A percentile compares a stretch with the other conserved stretches of the same genome.
Evolutionary conservation across 1,140 invertebrate species (phyloP).

Genomic region (Cheumatopsyche charites): DNA sequence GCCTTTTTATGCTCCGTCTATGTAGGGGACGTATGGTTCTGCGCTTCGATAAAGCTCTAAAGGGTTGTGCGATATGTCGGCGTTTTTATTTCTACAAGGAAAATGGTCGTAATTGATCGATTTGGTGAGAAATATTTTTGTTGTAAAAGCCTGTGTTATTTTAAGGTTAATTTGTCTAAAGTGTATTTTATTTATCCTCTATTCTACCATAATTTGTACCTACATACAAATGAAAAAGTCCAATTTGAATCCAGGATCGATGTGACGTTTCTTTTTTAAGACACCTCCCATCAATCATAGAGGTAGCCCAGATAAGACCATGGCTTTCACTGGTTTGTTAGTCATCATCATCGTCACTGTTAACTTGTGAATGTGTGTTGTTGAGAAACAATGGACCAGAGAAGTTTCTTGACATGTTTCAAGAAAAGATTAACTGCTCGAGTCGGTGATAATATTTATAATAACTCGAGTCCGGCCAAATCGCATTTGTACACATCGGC

Average conservation of each 20-base stretch:
- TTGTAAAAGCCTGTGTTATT: too few relatives aligned
- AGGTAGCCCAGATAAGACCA: slow-evolving; percentile 5
- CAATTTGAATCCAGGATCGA: slow-evolving; percentile 5
- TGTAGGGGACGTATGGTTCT: too few relatives aligned
- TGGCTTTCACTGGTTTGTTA: slow-evolving; percentile 1
- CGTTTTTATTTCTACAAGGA: too few relatives aligned
- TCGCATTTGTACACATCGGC: slow-evolving; percentile 34
- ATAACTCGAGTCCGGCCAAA: slow-evolving; percentile 26
- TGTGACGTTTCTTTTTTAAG: neutral
- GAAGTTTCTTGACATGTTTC: neutral
- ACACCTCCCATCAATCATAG: neutral
- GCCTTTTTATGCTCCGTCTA: too few relatives aligned
- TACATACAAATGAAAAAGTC: neutral
- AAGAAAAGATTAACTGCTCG: slow-evolving; percentile 19
- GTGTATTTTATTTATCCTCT: too few relatives aligned
- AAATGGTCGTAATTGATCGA: neutral
- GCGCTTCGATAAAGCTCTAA: too few relatives aligned
- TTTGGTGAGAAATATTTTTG: neutral
- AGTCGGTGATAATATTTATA: slow-evolving; percentile 22
- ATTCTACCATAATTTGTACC: too few relatives aligned
- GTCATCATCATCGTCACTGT: too few relatives aligned
- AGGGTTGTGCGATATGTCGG: too few relatives aligned
- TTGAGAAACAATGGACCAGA: neutral
- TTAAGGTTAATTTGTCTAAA: too few relatives aligned
- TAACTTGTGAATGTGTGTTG: too few relatives aligned